phyloP scores from a whole-genome alignment of 2,888 invertebrate species.

The Sycophila texana region DNA sequence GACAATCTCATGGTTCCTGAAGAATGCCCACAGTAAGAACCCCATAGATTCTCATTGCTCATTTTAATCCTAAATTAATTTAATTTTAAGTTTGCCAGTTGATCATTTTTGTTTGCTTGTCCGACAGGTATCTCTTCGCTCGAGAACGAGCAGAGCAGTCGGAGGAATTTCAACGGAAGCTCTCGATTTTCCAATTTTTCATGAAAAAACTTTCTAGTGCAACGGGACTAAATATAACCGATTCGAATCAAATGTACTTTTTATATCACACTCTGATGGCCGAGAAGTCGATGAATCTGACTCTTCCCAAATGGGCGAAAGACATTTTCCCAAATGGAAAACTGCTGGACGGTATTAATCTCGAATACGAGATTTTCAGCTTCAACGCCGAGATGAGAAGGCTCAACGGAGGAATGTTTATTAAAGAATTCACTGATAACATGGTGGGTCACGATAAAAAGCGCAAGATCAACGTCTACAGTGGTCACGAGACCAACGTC shows the following conservation, averaged over 20 bases:
- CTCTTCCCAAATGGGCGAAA: conserved; percentile 79
- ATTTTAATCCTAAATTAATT: no score
- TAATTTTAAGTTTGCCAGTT: no score
- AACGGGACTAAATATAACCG: conserved; percentile 59
- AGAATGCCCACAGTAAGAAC: conserved; percentile 56
- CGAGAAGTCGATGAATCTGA: conserved; percentile 77
- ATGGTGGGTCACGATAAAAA: conserved; percentile 65
- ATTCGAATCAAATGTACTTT: conserved; percentile 60
- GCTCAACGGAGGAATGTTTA: conserved; percentile 77
- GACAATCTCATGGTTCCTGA: conserved; percentile 59
- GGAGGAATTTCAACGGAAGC: conserved; percentile 53
- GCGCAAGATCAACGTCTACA: conserved; percentile 67
- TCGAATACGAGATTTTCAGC: conserved; percentile 79
- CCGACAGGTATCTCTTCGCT: conserved; percentile 60
- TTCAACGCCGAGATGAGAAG: conserved; percentile 76
- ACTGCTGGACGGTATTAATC: conserved; percentile 76
- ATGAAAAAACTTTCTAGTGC: conserved; percentile 58
- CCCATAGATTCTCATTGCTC: background rate
- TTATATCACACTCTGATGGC: conserved; percentile 68
- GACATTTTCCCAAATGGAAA: conserved; percentile 76
- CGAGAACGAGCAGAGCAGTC: conserved; percentile 46
- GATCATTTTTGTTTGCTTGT: background rate
- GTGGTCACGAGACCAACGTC: conserved; percentile 67
- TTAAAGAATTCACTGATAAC: conserved; percentile 46
- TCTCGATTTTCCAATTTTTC: conserved; percentile 54